Evolutionary conservation across 2,113 vertebrate genomes (phyloP).

Genomic region (Phalacrocorax carbo): DNA sequence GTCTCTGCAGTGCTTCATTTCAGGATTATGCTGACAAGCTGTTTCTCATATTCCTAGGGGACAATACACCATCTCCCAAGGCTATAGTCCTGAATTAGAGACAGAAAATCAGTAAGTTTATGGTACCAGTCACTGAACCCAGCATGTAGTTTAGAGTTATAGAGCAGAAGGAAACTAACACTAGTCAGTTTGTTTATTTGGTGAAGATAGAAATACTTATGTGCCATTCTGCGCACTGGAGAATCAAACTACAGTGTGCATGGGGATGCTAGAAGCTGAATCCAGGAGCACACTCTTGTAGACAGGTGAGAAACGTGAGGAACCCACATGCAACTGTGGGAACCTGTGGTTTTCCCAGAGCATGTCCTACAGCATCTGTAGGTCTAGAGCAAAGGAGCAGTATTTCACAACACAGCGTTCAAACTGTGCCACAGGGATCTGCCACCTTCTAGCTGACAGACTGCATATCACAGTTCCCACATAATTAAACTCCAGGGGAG

Average conservation of each 20-base stretch:
- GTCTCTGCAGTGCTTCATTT: background rate
- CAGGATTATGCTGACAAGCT: background rate
- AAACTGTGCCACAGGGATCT: background rate
- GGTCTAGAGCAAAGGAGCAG: background rate
- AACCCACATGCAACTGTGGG: background rate
- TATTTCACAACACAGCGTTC: slow-evolving; percentile 26
- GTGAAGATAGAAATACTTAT: background rate
- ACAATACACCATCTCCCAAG: background rate
- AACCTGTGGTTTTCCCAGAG: background rate
- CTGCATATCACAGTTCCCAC: slow-evolving; percentile 1
- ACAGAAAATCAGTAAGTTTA: background rate
- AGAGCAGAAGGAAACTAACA: background rate
- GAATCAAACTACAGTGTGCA: background rate
- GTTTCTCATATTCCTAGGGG: background rate
- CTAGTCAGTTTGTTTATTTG: background rate
- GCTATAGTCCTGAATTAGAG: background rate
- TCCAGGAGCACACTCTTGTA: background rate
- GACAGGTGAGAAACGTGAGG: background rate
- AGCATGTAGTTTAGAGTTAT: background rate
- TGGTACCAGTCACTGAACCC: background rate
- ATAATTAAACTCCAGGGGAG: slow-evolving; percentile 53
- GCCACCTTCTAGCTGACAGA: slow-evolving; percentile 33
- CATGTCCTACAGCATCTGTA: background rate
- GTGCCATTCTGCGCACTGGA: background rate
- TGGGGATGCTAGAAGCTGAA: background rate